Conservation (phyloP, 2,113 vertebrate genomes). For the Hypocryptadius cinnamomeus region DNA sequence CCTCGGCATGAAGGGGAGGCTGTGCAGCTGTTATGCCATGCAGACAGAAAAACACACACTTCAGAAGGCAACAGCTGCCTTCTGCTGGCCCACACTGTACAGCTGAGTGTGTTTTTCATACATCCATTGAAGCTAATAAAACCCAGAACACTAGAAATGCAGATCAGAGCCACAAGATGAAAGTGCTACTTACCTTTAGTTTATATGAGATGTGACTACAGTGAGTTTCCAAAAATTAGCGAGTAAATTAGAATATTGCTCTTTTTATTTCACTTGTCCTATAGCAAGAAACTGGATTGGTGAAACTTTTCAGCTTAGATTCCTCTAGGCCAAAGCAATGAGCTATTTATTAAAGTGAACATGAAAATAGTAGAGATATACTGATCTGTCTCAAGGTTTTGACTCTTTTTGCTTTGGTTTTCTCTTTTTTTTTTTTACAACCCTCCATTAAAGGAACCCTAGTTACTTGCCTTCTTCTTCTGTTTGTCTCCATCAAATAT, state of each 20-base stretch:
- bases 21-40: not conserved
- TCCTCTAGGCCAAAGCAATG: not conserved
- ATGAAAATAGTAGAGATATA: not conserved
- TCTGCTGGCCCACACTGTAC: not conserved
- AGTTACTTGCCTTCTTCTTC: conserved; percentile 80
- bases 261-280: not conserved
- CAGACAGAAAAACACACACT: not conserved
- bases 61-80: not conserved
- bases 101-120: not conserved
- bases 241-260: not conserved
- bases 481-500: conserved; percentile 81
- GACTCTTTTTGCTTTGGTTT: not conserved
- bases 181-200: not conserved
- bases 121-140: not conserved
- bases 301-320: not conserved
- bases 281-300: not conserved
- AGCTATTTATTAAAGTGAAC: not conserved
- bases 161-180: not conserved
- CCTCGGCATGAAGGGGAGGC: fast-evolving
- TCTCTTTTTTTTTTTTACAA: not conserved
- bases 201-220: not conserved
- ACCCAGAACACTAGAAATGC: not conserved
- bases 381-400: not conserved
- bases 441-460: not conserved
- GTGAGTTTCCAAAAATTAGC: not conserved